These are phyloP conservation scores for Eupelmus urozonus DNA, from an alignment of 2,888 invertebrate species.

Conservation along the genomic window DNA sequence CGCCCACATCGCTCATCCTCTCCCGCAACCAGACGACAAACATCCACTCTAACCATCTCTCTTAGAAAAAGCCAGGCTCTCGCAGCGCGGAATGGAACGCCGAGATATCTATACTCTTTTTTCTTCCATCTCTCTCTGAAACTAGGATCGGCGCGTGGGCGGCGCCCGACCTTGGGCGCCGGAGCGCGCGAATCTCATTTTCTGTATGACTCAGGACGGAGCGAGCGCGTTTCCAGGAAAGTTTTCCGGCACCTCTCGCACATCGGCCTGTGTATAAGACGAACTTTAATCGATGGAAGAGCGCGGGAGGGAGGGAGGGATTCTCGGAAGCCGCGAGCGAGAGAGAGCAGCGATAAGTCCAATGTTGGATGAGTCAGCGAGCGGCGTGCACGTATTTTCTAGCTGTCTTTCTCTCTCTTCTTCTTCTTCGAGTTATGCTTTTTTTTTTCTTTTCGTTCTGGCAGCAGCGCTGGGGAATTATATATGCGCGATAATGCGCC, in stretches of 20 bases:
- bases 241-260: slow-evolving; percentile 59
- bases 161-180: slow-evolving; percentile 65
- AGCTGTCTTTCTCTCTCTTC: background rate
- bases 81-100: too few species aligned
- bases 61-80: too few species aligned
- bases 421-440: too few species aligned
- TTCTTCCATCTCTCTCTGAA: too few species aligned
- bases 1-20: too few species aligned
- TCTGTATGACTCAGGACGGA: background rate
- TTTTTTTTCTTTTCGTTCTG: too few species aligned
- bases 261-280: too few species aligned
- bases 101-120: too few species aligned
- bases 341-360: background rate
- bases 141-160: slow-evolving; percentile 41
- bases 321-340: background rate
- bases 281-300: slow-evolving; percentile 1
- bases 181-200: slow-evolving; percentile 14
- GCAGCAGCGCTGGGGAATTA: too few species aligned
- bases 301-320: background rate
- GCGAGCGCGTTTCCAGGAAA: slow-evolving; percentile 62
- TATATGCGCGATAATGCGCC: too few species aligned
- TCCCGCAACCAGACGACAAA: too few species aligned
- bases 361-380: background rate
- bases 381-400: background rate
- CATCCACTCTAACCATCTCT: too few species aligned